Evolutionary conservation across 2,888 invertebrate genomes (phyloP).

Genomic region (Halocaridina rubra): DNA sequence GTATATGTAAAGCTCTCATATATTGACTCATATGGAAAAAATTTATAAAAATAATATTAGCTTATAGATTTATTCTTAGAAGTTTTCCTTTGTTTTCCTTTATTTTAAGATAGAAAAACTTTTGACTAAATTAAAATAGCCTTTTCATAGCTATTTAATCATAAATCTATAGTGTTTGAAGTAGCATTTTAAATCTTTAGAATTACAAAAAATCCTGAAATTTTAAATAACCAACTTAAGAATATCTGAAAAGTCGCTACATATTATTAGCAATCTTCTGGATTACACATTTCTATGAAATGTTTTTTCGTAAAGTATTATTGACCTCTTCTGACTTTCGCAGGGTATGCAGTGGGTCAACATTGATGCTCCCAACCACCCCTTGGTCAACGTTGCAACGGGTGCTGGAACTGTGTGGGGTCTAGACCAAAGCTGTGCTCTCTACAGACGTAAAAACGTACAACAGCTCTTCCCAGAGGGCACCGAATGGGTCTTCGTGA

Average conservation of each 20-base stretch:
- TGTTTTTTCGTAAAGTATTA: no score
- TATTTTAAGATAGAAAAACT: no score
- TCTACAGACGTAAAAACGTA: slow-evolving; percentile 76
- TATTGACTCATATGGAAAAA: no score
- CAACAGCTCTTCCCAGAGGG: slow-evolving; percentile 61
- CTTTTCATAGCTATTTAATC: neutral
- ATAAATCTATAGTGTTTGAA: neutral
- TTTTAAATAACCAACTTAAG: neutral
- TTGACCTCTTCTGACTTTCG: no score
- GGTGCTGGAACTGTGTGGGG: slow-evolving; percentile 59
- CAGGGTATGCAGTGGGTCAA: slow-evolving; percentile 60
- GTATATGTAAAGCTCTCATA: no score
- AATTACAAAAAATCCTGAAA: neutral
- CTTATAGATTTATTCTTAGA: no score
- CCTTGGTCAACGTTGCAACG: slow-evolving; percentile 52
- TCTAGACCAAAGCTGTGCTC: slow-evolving; percentile 73
- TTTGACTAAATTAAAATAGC: neutral
- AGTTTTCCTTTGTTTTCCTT: no score
- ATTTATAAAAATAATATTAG: no score
- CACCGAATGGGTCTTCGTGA: slow-evolving; percentile 44
- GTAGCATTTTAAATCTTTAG: neutral
- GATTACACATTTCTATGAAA: no score
- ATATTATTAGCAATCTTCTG: no score
- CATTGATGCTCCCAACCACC: slow-evolving; percentile 54
- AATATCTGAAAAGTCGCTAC: no score